phyloP scores from a whole-genome alignment of 2,797 vertebrate genomes.

The Crypturellus tataupa region DNA sequence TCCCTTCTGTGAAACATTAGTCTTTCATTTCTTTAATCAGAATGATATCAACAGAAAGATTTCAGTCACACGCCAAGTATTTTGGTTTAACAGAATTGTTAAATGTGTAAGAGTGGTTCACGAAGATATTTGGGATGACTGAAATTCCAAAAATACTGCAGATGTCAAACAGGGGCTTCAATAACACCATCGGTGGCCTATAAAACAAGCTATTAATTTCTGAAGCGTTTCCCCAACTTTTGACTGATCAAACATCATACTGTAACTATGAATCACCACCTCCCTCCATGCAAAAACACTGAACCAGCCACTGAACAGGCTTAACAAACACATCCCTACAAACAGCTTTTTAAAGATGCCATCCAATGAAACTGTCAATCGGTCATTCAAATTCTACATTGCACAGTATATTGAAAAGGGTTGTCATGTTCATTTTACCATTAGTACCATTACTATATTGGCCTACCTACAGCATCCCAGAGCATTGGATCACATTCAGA shows the following conservation, averaged over 20 bases:
- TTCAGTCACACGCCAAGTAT: neutral
- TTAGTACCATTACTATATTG: neutral
- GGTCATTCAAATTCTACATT: neutral
- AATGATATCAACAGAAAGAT: neutral
- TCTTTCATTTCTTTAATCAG: neutral
- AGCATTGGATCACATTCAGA: neutral
- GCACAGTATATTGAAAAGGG: neutral
- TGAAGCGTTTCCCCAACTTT: neutral
- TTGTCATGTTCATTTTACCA: neutral
- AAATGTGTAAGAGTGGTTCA: neutral
- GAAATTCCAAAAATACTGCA: neutral
- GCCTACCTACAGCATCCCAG: neutral
- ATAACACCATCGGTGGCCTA: neutral
- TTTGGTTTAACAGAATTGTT: neutral
- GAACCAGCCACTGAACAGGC: neutral
- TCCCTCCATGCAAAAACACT: neutral
- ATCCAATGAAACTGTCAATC: neutral
- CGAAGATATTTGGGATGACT: accelerated
- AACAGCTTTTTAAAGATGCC: neutral
- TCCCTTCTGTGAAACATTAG: neutral
- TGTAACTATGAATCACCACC: accelerated
- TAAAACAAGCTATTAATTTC: neutral
- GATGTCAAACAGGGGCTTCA: neutral
- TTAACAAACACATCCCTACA: neutral
- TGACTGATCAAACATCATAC: neutral